Evolutionary conservation across 1,140 invertebrate species (phyloP).

Genomic region (Cotesia vestalis): DNA sequence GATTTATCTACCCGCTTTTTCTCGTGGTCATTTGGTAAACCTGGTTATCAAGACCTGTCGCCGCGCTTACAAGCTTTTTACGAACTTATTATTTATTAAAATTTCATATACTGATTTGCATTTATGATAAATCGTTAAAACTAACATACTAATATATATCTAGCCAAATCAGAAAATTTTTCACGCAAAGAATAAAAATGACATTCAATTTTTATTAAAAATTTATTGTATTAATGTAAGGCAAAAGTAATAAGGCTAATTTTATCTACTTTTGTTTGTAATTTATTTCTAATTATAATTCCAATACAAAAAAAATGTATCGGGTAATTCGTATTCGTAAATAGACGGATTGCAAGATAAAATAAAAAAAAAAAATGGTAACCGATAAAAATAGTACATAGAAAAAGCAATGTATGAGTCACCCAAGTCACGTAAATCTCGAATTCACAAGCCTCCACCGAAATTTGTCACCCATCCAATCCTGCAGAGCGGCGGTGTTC

Average conservation of each 20-base stretch:
- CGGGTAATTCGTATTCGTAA: background rate
- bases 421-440: constrained; percentile 40
- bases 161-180: too few species aligned
- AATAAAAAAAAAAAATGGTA: constrained; percentile 15
- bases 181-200: too few species aligned
- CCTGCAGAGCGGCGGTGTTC: background rate
- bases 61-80: too few species aligned
- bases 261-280: too few species aligned
- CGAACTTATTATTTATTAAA: too few species aligned
- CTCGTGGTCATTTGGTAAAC: constrained; percentile 1
- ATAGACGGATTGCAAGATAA: background rate
- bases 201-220: too few species aligned
- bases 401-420: constrained; percentile 7
- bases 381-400: constrained; percentile 3
- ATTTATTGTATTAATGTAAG: too few species aligned
- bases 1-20: constrained; percentile 1
- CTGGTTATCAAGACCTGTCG: constrained; percentile 2
- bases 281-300: background rate
- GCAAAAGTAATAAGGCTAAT: too few species aligned
- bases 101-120: too few species aligned
- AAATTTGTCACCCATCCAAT: constrained; percentile 35
- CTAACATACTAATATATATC: too few species aligned
- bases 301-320: background rate
- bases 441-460: constrained; percentile 36
- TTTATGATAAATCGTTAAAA: too few species aligned